phyloP scores from a whole-genome alignment of 53 echinoderm and acorn worm genomes.

The Pentamera pediparva region DNA sequence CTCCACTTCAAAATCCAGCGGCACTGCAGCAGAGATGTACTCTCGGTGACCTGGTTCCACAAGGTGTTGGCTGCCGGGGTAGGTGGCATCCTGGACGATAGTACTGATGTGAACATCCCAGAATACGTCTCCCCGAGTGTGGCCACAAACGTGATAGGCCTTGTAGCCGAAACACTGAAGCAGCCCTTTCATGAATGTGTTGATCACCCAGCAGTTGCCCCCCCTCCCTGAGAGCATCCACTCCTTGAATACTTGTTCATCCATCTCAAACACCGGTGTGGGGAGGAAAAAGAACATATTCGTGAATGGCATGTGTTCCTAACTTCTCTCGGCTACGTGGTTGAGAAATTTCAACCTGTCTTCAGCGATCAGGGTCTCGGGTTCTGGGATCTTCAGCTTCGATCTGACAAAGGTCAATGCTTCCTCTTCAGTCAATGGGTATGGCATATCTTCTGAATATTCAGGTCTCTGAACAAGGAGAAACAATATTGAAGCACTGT shows the following conservation, averaged over 20 bases:
- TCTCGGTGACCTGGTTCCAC: slow-evolving; percentile 5
- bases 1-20: slow-evolving; percentile 17
- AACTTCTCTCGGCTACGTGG: not conserved
- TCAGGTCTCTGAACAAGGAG: not conserved
- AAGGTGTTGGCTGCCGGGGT: slow-evolving; percentile 17
- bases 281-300: not conserved
- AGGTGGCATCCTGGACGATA: not conserved
- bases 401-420: slow-evolving; percentile 1
- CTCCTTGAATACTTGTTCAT: too few relatives aligned
- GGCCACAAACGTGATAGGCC: not conserved
- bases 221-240: slow-evolving; percentile 5
- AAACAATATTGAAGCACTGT: too few relatives aligned
- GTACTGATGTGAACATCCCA: slow-evolving; percentile 5
- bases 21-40: slow-evolving; percentile 3
- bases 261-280: too few relatives aligned
- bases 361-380: not conserved
- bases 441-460: not conserved
- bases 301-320: slow-evolving; percentile 7
- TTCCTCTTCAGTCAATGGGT: slow-evolving; percentile 12
- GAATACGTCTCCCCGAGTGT: not conserved
- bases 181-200: slow-evolving; percentile 13
- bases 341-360: not conserved
- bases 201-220: not conserved
- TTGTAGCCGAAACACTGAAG: slow-evolving; percentile 12
- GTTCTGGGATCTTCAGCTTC: not conserved